These are phyloP conservation scores for Xiphorhynchus elegans DNA, from an alignment of 2,113 vertebrate species.

Conservation along the genomic window DNA sequence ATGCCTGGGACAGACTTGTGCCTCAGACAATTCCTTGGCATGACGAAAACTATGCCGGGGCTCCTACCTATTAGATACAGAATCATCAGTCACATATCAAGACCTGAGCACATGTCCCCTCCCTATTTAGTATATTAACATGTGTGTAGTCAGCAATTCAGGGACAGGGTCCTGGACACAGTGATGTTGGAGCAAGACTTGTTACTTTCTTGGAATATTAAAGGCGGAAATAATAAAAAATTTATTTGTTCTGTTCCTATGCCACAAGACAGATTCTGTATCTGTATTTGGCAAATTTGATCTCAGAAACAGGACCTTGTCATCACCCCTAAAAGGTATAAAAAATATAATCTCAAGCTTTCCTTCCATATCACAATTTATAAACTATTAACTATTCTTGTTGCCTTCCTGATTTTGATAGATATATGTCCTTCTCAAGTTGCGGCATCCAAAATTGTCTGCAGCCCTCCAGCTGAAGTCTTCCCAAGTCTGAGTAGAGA, in stretches of 20 bases:
- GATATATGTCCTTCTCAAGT: not conserved
- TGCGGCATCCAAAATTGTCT: not conserved
- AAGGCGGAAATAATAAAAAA: not conserved
- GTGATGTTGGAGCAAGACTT: accelerated
- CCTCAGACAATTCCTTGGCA: not conserved
- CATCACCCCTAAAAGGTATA: not conserved
- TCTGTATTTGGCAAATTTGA: not conserved
- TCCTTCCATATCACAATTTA: not conserved
- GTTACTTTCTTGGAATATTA: not conserved
- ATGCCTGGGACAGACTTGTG: not conserved
- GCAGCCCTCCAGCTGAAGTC: not conserved
- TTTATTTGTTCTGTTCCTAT: not conserved
- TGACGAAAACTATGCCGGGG: not conserved
- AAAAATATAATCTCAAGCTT: not conserved
- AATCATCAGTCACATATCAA: not conserved
- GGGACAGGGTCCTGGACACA: not conserved
- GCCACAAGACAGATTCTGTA: not conserved
- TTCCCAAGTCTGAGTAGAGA: not conserved
- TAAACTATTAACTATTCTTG: not conserved
- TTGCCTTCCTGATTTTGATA: not conserved
- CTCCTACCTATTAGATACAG: not conserved
- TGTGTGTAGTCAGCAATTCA: not conserved
- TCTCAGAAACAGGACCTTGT: not conserved
- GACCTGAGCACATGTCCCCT: not conserved
- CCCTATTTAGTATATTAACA: not conserved